These are phyloP conservation scores for Pterois miles DNA, from an alignment of 2,797 vertebrate species.

Conservation along the genomic window DNA sequence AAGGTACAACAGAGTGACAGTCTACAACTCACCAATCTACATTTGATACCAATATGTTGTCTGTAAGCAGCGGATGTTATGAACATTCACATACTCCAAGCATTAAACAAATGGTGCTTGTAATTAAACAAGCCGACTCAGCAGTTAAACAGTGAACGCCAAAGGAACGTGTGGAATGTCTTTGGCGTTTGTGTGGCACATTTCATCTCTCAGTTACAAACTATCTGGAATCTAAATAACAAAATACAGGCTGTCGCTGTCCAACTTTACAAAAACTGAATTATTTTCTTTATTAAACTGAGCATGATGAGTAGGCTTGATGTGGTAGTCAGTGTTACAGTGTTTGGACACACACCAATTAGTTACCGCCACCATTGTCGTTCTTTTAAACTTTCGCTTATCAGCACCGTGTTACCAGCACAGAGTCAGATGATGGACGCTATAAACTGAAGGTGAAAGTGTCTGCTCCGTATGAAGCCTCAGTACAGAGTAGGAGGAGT, in stretches of 20 bases:
- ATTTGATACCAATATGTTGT: constrained; percentile 15
- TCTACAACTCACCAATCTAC: neutral
- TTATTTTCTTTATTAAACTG: neutral
- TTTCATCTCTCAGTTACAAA: constrained; percentile 20
- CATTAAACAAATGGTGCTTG: constrained; percentile 31
- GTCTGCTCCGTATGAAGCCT: no score
- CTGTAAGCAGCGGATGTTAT: constrained; percentile 18
- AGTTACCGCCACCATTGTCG: no score
- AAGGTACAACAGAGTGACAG: neutral
- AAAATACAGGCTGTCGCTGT: constrained; percentile 9
- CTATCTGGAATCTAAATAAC: constrained; percentile 24
- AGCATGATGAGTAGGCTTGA: neutral
- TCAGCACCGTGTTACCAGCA: no score
- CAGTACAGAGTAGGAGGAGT: no score
- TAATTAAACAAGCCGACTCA: constrained; percentile 42
- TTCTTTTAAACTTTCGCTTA: no score
- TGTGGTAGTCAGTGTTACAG: no score
- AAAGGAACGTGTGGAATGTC: constrained; percentile 36
- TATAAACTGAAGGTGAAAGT: no score
- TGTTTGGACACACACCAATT: no score
- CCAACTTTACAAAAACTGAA: neutral
- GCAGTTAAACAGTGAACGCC: constrained; percentile 38
- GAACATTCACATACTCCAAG: constrained; percentile 7
- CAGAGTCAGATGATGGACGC: no score
- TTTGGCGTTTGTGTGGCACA: constrained; percentile 26